Evolutionary conservation across 2,888 invertebrate genomes (phyloP).

Genomic region (Agrilus biguttatus): DNA sequence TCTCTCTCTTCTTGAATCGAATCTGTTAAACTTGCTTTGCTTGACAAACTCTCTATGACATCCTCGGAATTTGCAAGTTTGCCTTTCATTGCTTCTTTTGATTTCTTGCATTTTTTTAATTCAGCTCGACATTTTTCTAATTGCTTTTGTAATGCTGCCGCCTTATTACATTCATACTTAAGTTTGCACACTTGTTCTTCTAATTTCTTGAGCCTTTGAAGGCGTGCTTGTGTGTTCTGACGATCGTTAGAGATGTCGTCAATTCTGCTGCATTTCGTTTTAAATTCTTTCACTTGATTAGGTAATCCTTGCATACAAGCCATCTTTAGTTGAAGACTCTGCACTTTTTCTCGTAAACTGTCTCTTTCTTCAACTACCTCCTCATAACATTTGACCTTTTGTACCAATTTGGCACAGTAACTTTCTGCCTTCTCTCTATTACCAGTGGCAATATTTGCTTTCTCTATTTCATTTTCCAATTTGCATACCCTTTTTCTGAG

Average conservation of each 20-base stretch:
- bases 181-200: constrained; percentile 14
- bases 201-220: constrained; percentile 14
- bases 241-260: constrained; percentile 19
- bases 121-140: constrained; percentile 8
- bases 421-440: constrained; percentile 12
- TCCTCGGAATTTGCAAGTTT: constrained; percentile 9
- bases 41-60: constrained; percentile 16
- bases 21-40: constrained; percentile 20
- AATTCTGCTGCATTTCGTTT: constrained; percentile 15
- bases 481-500: constrained; percentile 13
- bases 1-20: constrained; percentile 23
- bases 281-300: constrained; percentile 16
- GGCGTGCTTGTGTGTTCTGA: constrained; percentile 16
- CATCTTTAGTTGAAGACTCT: constrained; percentile 15
- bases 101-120: not conserved
- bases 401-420: no score
- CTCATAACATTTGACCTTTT: not conserved
- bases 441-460: constrained; percentile 8
- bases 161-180: constrained; percentile 2
- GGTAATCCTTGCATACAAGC: constrained; percentile 15
- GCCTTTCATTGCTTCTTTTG: not conserved
- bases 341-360: constrained; percentile 11
- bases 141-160: constrained; percentile 16
- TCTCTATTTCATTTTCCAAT: constrained; percentile 14
- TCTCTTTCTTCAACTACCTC: constrained; percentile 6